These are phyloP conservation scores for Zonotrichia leucophrys DNA, from an alignment of 2,113 vertebrate genomes.

Conservation along the genomic window DNA sequence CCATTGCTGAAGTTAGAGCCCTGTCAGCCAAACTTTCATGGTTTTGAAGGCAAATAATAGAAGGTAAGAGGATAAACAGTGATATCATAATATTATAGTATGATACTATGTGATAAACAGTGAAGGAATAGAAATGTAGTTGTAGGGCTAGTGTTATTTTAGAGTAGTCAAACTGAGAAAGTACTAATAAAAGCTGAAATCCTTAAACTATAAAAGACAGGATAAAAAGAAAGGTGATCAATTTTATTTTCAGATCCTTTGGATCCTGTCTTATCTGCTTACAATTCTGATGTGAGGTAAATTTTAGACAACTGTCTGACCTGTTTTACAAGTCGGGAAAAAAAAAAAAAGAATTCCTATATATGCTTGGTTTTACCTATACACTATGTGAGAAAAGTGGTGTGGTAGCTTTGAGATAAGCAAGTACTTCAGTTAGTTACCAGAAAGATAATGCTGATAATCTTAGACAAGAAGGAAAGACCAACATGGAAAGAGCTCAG, in stretches of 20 bases:
- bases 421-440: background rate
- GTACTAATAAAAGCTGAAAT: background rate
- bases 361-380: background rate
- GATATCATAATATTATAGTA: too few species aligned
- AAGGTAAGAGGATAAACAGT: background rate
- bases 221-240: background rate
- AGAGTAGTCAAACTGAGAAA: background rate
- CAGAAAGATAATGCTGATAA: background rate
- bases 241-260: background rate
- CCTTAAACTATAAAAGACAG: background rate
- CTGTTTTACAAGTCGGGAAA: background rate
- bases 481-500: background rate
- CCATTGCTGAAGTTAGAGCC: background rate
- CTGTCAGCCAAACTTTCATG: accelerated
- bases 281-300: background rate
- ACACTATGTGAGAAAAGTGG: accelerated
- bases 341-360: background rate
- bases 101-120: background rate
- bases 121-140: background rate
- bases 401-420: background rate
- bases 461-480: background rate
- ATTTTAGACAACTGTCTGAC: background rate
- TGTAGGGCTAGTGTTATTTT: background rate
- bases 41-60: background rate
- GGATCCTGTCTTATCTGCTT: background rate